Conservation (phyloP, 64 coral and sea anemone genomes). For the Porites lutea region DNA sequence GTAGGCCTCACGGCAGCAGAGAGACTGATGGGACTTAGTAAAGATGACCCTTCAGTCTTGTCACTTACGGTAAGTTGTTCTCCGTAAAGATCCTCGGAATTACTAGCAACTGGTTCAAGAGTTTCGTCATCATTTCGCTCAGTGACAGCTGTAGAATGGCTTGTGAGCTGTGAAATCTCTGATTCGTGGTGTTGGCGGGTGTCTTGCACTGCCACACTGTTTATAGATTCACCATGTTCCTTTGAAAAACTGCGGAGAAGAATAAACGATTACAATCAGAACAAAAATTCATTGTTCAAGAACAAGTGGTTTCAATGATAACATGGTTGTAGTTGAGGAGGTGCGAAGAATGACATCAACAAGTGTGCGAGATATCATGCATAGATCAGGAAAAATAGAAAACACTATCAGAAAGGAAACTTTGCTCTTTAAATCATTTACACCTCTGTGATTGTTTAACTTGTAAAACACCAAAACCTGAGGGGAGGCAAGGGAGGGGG, state of each 20-base stretch:
- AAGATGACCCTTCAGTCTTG: neutral
- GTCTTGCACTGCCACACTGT: neutral
- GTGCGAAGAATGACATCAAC: too few species aligned
- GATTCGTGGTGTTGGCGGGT: neutral
- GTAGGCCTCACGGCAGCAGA: slow-evolving; percentile 46
- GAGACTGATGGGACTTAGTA: neutral
- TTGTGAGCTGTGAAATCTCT: neutral
- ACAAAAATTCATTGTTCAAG: too few species aligned
- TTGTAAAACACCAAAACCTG: too few species aligned
- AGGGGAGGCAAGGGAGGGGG: too few species aligned
- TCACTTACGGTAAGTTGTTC: neutral
- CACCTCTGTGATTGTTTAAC: too few species aligned
- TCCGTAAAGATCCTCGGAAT: neutral
- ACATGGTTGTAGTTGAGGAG: too few species aligned
- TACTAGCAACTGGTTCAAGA: neutral
- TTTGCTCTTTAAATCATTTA: too few species aligned
- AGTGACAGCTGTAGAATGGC: neutral
- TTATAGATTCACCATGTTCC: neutral
- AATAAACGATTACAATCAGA: neutral
- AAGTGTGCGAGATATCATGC: too few species aligned
- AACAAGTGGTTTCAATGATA: too few species aligned
- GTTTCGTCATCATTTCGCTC: neutral
- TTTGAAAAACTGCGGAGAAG: neutral
- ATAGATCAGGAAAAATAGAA: too few species aligned
- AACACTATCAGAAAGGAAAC: too few species aligned